These are phyloP conservation scores for Antedon mediterranea DNA, from an alignment of 53 echinoderm and acorn worm genomes.

Conservation along the genomic window DNA sequence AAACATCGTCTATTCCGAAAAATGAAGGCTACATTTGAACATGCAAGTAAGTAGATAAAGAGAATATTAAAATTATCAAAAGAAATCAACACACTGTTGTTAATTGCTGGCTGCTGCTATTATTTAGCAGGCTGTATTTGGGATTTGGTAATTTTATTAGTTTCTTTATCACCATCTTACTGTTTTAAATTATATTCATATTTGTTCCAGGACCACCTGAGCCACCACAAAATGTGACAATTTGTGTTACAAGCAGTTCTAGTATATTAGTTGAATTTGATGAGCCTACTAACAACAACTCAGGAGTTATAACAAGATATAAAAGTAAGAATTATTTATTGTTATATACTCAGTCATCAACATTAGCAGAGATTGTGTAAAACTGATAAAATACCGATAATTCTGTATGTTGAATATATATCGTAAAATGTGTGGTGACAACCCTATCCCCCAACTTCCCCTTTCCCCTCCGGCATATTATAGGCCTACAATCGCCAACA, in stretches of 20 bases:
- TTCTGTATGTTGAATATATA: too few species aligned
- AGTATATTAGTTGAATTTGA: constrained; percentile 70
- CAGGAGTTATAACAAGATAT: constrained; percentile 81
- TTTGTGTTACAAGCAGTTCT: constrained; percentile 68
- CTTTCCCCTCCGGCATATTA: too few species aligned
- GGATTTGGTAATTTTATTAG: too few species aligned
- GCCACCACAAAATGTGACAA: constrained; percentile 42
- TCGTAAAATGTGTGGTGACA: too few species aligned
- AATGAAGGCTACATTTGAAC: constrained; percentile 95
- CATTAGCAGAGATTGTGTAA: too few species aligned
- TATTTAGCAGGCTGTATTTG: too few species aligned
- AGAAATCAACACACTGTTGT: too few species aligned
- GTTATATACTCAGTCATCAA: too few species aligned
- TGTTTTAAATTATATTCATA: background rate
- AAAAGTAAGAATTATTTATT: constrained; percentile 65
- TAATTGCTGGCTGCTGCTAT: too few species aligned
- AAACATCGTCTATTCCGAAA: constrained; percentile 51
- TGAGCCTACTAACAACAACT: constrained; percentile 73
- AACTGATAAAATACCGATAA: too few species aligned
- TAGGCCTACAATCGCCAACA: background rate
- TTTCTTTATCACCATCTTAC: too few species aligned
- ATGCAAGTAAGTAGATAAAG: constrained; percentile 66
- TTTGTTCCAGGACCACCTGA: constrained; percentile 59
- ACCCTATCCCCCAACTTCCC: background rate
- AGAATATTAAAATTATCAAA: too few species aligned